Base-by-base conservation (phyloP, 2,888 invertebrate genomes). In the Mactromeris polynyma region DNA sequence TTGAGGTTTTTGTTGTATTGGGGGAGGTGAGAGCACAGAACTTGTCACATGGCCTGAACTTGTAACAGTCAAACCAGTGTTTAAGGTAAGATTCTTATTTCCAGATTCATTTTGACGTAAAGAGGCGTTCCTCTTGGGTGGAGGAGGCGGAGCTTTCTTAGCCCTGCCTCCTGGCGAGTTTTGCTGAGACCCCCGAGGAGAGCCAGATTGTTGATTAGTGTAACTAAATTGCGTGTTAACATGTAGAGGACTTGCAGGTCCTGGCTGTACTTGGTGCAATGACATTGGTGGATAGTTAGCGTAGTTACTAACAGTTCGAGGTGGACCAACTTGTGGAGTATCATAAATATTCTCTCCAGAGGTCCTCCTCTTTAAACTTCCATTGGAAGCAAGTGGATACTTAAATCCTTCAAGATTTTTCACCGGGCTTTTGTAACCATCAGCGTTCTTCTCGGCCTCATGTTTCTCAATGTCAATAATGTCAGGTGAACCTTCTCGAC, bases 61-160 rank as follows among this genome's bases (percentile, higher is more conserved):
- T 26, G 58, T 64, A 1, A 80, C 46, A 51, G 38, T 40, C 36
- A 19, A 69, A 79, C 42, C 73, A 36, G 58, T 51, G 36, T 69
- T 81, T n/a, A 36, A 36, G 17, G 51, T 36, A 17, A 80, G 79
- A 64, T 79, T 73, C 17, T 84, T 85, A 54, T 80, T 86, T 26
- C 40, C 69, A 26, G 78, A 80, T 31, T 86, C 87, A 58, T 54
- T 81, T 40, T 86, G 85, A 58, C 93, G 96, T 69, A 97, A 96
- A 26, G 97, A 97, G 93, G 97, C 96, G 26, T 96, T 97, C 64
- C 97, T 95, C 93, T 97, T 97, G 3, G 97, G 97, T 11, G 97
- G 97, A 3, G 97, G 97, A n/a, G 97, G 97, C 14, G 97, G 97
- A 1, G 96, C 96, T 33, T 96, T 95, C 92, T 96, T 96, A 86